Evolutionary conservation across 2,888 invertebrate genomes (phyloP), one percentile per base, ranked within the genome.

Genomic region (Trissolcus brochymenae): DNA sequence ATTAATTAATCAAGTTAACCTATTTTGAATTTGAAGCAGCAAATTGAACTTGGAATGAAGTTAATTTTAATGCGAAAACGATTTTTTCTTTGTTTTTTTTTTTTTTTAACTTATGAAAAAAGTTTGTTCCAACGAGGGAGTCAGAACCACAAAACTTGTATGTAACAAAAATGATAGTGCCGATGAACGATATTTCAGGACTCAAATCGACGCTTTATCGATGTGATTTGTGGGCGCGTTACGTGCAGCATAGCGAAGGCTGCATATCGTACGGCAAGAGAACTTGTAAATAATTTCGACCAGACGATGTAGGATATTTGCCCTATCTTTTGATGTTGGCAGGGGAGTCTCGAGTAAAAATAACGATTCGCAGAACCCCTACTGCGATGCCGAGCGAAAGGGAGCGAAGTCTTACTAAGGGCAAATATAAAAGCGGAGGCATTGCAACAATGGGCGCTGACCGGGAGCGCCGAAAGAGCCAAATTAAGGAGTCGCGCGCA

Each of bases 271-370:
- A 16, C 46, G 46, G 6, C 9, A 16, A n/a, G 46, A 16, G n/a
- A 16, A 74, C 81, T 80, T 79, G 83, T 84, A 81, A 84, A 84
- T 84, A 84, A 84, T 85, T 85, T 83, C 81, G 83, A 68, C 65
- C 68, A 74, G 77, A 80, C 77, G 79, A 72, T 67, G 76, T 60
- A 66, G 76, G 71, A 79, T 81, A 72, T 79, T 79, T 76, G 79
- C 80, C 79, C 78, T 73, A 74, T 77, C 80, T 72, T 76, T 74
- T 77, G 67, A 79, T 54, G 79, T 78, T 49, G 78, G 76, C 72
- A 80, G 79, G 79, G 81, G 77, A 78, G 79, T 79, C 76, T 76
- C 66, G 73, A 73, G 76, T 78, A 78, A 76, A 76, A 76, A 77
- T 79, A 80, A 76, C 78, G 80, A 78, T 80, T 80, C 80, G 66